Percentiles rank a stretch among this genome's conserved stretches.
These are phyloP conservation scores for Zygogramma bicolorata DNA, from an alignment of 2,888 invertebrate species.

Conservation along the genomic window DNA sequence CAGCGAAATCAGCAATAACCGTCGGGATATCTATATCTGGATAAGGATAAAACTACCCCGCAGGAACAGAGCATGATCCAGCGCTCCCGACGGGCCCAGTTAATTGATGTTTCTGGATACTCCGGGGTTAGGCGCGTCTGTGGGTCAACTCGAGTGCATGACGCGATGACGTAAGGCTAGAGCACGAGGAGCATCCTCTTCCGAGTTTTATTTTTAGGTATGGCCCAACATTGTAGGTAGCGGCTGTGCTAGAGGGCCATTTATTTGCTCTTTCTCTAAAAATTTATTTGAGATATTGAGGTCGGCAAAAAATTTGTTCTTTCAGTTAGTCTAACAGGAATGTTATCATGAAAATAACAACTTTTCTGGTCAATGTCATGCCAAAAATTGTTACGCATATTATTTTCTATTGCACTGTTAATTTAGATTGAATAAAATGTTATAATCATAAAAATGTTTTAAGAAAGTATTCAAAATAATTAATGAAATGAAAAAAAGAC, in stretches of 20 bases:
- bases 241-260: neutral
- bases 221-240: neutral
- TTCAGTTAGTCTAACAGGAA: no score
- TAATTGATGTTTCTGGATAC: neutral
- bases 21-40: neutral
- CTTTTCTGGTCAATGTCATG: no score
- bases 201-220: neutral
- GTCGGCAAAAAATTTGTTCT: no score
- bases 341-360: no score
- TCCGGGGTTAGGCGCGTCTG: neutral
- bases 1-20: neutral
- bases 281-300: no score
- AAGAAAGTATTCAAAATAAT: no score
- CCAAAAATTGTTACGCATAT: no score
- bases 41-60: neutral
- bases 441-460: no score
- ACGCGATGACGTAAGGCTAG: neutral
- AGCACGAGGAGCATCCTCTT: neutral
- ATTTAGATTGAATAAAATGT: no score
- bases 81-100: neutral
- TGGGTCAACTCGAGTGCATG: neutral
- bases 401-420: no score
- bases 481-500: no score
- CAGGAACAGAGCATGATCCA: neutral
- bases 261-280: neutral